Percentiles rank a stretch among this genome's conserved stretches.
These are phyloP conservation scores for Pygocentrus nattereri DNA, from an alignment of 2,797 vertebrate genomes.

Conservation along the genomic window DNA sequence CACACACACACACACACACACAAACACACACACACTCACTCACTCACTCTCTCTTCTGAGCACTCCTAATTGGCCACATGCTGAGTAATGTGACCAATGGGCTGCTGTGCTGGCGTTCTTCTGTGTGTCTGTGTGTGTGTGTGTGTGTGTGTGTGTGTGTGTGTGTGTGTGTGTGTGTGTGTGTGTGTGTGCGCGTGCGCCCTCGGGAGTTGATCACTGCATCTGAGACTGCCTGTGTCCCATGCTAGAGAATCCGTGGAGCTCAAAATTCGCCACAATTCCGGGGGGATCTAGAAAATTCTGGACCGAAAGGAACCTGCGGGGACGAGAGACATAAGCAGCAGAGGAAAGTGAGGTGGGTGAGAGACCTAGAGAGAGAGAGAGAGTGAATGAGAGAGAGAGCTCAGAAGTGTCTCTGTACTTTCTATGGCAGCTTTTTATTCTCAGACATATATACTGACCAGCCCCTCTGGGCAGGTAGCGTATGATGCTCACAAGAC, in stretches of 20 bases:
- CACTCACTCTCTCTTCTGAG: constrained; percentile 66
- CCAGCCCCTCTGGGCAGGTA: background rate
- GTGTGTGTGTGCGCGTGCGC: constrained; percentile 22
- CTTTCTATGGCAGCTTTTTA: background rate
- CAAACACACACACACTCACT: too few species aligned
- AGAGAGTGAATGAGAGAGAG: background rate
- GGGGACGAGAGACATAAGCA: background rate
- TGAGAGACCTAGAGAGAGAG: background rate
- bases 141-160: constrained; percentile 3
- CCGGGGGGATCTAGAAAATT: background rate
- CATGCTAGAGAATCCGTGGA: constrained; percentile 22
- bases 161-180: constrained; percentile 28
- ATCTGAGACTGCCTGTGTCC: constrained; percentile 47
- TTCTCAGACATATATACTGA: background rate
- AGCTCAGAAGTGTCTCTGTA: background rate
- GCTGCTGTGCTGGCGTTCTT: constrained; percentile 69
- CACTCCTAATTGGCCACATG: constrained; percentile 91
- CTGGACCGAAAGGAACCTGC: background rate
- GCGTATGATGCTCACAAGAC: constrained; percentile 2
- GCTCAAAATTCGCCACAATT: background rate
- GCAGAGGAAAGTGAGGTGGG: constrained; percentile 4
- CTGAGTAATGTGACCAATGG: constrained; percentile 93
- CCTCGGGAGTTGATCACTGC: constrained; percentile 33
- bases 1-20: too few species aligned
- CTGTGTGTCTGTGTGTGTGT: constrained; percentile 41